These are phyloP conservation scores for Oceanites oceanicus DNA, from an alignment of 2,113 vertebrate genomes.

Conservation along the genomic window DNA sequence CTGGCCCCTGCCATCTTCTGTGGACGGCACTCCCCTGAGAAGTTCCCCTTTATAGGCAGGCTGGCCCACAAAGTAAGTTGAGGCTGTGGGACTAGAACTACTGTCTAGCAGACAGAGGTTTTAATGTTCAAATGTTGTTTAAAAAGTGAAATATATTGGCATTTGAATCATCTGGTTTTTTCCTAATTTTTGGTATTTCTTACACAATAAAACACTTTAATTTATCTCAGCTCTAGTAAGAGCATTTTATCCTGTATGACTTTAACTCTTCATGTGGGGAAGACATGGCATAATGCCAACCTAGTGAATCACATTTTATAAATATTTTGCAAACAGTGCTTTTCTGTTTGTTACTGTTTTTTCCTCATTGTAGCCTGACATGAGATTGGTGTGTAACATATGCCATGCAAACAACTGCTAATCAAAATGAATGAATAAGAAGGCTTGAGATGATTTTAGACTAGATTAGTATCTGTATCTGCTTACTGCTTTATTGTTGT, in stretches of 20 bases:
- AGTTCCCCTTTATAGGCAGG: neutral
- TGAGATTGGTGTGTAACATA: fast-evolving
- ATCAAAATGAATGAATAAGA: neutral
- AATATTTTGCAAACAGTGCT: neutral
- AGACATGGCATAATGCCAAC: neutral
- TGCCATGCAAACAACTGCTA: fast-evolving
- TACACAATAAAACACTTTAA: neutral
- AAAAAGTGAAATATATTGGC: neutral
- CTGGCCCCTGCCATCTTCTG: neutral
- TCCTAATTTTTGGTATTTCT: neutral
- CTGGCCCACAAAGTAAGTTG: fast-evolving
- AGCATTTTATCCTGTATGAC: neutral
- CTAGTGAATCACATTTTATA: neutral
- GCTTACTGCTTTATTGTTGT: neutral
- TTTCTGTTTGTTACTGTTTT: neutral
- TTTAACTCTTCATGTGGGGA: neutral
- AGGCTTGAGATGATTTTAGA: neutral
- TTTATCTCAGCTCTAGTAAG: neutral
- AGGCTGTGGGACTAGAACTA: neutral
- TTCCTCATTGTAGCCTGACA: fast-evolving
- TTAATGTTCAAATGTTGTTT: neutral
- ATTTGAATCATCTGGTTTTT: neutral
- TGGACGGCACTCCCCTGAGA: fast-evolving
- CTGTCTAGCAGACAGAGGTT: neutral
- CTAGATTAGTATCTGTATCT: neutral